Evolutionary conservation across 2,797 vertebrate genomes (phyloP).

Genomic region (Xenopus petersii): DNA sequence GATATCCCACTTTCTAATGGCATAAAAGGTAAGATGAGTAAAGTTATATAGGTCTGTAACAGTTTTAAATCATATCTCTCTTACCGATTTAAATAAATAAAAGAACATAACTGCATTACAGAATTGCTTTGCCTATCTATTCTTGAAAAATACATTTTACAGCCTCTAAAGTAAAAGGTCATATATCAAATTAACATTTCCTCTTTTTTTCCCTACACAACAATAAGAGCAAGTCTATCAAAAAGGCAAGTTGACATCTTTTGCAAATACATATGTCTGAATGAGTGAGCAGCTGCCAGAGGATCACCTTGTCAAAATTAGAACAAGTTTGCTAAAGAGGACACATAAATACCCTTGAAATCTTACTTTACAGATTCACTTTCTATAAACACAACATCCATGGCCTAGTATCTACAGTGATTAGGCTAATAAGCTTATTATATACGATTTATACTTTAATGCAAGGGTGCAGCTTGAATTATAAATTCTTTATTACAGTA

Average conservation of each 20-base stretch:
- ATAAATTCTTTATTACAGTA: no score
- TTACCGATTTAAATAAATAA: constrained; percentile 30
- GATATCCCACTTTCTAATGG: no score
- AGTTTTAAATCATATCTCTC: neutral
- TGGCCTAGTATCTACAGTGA: neutral
- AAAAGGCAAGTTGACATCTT: constrained; percentile 47
- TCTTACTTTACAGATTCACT: constrained; percentile 26
- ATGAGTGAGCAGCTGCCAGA: constrained; percentile 58
- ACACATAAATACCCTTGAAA: constrained; percentile 43
- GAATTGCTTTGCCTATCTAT: constrained; percentile 38
- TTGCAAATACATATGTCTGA: constrained; percentile 47
- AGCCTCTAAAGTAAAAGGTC: constrained; percentile 51
- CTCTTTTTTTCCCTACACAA: constrained; percentile 53
- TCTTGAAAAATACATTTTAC: constrained; percentile 49
- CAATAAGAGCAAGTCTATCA: constrained; percentile 56
- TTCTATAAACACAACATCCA: constrained; percentile 3
- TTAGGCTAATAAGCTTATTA: no score
- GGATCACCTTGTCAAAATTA: constrained; percentile 51
- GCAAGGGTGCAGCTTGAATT: neutral
- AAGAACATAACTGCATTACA: constrained; percentile 31
- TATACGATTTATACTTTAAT: no score
- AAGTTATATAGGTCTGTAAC: neutral
- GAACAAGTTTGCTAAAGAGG: constrained; percentile 51
- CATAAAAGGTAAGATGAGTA: no score
- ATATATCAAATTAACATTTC: constrained; percentile 52